Conservation (phyloP, 2,113 vertebrate species). For the Bungarus multicinctus region DNA sequence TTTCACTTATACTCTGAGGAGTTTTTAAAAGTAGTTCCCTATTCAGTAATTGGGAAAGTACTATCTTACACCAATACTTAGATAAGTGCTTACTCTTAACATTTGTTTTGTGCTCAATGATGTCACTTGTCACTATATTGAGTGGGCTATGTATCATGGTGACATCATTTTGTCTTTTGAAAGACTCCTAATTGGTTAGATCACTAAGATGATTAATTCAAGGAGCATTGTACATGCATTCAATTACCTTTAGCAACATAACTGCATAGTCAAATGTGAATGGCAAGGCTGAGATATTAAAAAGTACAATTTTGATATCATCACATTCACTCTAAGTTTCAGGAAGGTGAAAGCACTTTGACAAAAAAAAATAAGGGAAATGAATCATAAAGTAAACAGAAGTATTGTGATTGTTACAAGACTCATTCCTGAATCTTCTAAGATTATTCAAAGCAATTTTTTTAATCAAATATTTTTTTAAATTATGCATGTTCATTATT, state of each 20-base stretch:
- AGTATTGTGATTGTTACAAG: not conserved
- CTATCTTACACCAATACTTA: too few species aligned
- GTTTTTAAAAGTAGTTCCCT: not conserved
- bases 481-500: not conserved
- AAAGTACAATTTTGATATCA: not conserved
- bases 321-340: not conserved
- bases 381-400: not conserved
- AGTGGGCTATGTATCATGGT: not conserved
- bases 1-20: not conserved
- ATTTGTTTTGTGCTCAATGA: not conserved
- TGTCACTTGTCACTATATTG: not conserved
- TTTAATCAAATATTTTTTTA: slow-evolving; percentile 36
- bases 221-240: not conserved
- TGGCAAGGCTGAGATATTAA: not conserved
- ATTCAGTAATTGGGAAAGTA: not conserved
- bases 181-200: not conserved
- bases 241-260: not conserved
- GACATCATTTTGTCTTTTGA: not conserved
- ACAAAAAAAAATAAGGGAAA: not conserved
- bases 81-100: not conserved
- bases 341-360: not conserved
- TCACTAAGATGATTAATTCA: not conserved
- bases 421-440: not conserved
- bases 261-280: not conserved
- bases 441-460: slow-evolving; percentile 28